These are phyloP conservation scores for Jordanella pulchra DNA, from an alignment of 2,797 vertebrate genomes.

Conservation along the genomic window DNA sequence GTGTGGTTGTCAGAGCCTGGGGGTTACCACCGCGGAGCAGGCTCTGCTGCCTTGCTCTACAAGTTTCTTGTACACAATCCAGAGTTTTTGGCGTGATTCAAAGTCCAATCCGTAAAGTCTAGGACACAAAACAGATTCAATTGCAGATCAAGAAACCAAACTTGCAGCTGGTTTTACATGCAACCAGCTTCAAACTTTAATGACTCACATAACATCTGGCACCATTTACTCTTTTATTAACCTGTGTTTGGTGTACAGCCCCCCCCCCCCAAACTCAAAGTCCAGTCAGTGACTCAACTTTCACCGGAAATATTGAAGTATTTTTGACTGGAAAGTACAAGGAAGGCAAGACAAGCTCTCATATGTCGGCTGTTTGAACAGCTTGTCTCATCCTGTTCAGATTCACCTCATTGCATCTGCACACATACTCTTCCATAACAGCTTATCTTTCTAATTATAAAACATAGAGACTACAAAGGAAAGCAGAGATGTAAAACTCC, in stretches of 20 bases:
- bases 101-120: slow-evolving; percentile 45
- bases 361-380: slow-evolving; percentile 54
- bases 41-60: slow-evolving; percentile 20
- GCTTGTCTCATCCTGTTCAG: slow-evolving; percentile 77
- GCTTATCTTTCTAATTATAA: slow-evolving; percentile 70
- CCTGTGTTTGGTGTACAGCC: not conserved
- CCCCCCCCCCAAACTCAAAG: slow-evolving; percentile 6
- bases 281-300: slow-evolving; percentile 61
- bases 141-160: slow-evolving; percentile 18
- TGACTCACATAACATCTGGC: slow-evolving; percentile 56
- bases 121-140: slow-evolving; percentile 30
- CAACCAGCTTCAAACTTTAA: not conserved
- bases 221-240: not conserved
- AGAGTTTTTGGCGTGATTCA: slow-evolving; percentile 23
- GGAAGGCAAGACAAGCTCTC: slow-evolving; percentile 20
- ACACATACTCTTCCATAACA: slow-evolving; percentile 28
- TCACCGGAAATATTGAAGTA: slow-evolving; percentile 54
- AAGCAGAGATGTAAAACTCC: slow-evolving; percentile 22
- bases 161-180: slow-evolving; percentile 20
- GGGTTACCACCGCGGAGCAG: not conserved
- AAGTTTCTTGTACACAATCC: slow-evolving; percentile 17
- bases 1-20: slow-evolving; percentile 12
- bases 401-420: slow-evolving; percentile 53
- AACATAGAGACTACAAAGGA: slow-evolving; percentile 36
- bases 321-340: slow-evolving; percentile 52